Conservation (phyloP, 2,797 vertebrate genomes). For the Malacoctenus gilli region DNA sequence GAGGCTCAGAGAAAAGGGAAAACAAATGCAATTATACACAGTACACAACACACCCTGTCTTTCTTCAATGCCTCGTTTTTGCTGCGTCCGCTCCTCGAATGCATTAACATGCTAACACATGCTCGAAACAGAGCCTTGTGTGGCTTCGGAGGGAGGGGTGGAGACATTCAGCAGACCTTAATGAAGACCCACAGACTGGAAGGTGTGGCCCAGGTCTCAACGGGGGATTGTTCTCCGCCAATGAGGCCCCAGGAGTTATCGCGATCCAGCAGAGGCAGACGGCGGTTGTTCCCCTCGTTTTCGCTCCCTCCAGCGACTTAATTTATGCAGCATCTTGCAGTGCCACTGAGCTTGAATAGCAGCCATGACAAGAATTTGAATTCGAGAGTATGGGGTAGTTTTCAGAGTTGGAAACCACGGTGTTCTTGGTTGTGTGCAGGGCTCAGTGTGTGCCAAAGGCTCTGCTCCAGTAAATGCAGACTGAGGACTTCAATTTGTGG, state of each 20-base stretch:
- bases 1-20: constrained; percentile 20
- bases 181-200: constrained; percentile 39
- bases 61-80: constrained; percentile 16
- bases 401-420: constrained; percentile 40
- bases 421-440: constrained; percentile 28
- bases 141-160: background rate
- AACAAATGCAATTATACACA: constrained; percentile 24
- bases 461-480: constrained; percentile 70
- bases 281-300: constrained; percentile 30
- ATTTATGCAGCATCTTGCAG: constrained; percentile 82
- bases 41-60: too few relatives aligned
- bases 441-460: constrained; percentile 26
- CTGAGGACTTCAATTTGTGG: constrained; percentile 54
- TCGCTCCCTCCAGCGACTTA: constrained; percentile 61
- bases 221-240: constrained; percentile 34
- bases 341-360: constrained; percentile 63
- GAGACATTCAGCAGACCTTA: constrained; percentile 16
- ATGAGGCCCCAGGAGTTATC: constrained; percentile 44
- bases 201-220: constrained; percentile 30
- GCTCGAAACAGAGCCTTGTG: constrained; percentile 38
- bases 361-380: constrained; percentile 69
- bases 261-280: constrained; percentile 41
- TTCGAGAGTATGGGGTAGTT: constrained; percentile 45
- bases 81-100: background rate
- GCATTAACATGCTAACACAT: background rate